Evolutionary conservation across 2,888 invertebrate species (phyloP).

Genomic region (Acanthosepion pharaonis): DNA sequence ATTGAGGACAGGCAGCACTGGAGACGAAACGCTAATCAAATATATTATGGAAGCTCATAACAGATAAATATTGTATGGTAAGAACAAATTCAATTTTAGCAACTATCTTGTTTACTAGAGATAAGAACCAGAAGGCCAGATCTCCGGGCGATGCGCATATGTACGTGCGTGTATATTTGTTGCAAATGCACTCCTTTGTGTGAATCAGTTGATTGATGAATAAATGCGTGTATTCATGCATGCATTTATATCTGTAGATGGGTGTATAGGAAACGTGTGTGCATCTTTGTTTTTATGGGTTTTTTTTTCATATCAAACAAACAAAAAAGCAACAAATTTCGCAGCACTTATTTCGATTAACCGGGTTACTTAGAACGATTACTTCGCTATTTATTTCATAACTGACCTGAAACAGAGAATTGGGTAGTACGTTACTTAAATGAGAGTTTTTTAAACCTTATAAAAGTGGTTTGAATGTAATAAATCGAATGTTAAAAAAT

Average conservation of each 20-base stretch:
- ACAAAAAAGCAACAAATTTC: too few species aligned
- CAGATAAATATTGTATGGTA: conserved; percentile 33
- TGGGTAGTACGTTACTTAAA: too few species aligned
- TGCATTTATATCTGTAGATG: background rate
- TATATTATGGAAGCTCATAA: conserved; percentile 33
- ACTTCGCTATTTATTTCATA: too few species aligned
- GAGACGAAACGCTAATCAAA: background rate
- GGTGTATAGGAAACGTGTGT: background rate
- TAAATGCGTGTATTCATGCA: background rate
- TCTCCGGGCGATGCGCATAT: background rate
- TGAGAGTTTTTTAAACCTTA: too few species aligned
- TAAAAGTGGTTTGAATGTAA: too few species aligned
- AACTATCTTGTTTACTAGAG: background rate
- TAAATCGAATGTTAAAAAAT: too few species aligned
- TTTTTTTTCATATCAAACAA: too few species aligned
- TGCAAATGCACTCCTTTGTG: too few species aligned
- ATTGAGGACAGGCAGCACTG: background rate
- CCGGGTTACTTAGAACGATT: too few species aligned
- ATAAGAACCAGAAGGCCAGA: conserved; percentile 33
- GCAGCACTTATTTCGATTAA: too few species aligned
- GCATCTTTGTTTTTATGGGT: too few species aligned
- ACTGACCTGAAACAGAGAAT: too few species aligned
- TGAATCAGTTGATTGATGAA: background rate
- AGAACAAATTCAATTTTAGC: conserved; percentile 9
- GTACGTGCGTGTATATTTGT: background rate